Percentiles rank a stretch among this genome's conserved stretches.
These are phyloP conservation scores for Delphinus delphis DNA, from an alignment of 2,113 vertebrate species.

Conservation along the genomic window DNA sequence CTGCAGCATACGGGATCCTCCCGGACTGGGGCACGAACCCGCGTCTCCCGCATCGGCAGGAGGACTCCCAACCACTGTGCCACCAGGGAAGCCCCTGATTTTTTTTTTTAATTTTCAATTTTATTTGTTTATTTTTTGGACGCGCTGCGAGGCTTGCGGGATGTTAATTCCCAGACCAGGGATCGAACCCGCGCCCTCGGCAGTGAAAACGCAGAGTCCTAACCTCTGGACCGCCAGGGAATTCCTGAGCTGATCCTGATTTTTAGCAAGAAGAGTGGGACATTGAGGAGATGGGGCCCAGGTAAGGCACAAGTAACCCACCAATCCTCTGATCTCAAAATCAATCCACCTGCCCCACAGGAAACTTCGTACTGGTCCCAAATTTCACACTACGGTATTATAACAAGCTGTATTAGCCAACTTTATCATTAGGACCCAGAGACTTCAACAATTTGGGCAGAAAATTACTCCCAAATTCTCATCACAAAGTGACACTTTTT, in stretches of 20 bases:
- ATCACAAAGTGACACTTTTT: neutral
- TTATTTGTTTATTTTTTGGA: too few species aligned
- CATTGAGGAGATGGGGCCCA: neutral
- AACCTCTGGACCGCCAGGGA: too few species aligned
- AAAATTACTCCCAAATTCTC: neutral
- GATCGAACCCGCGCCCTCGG: too few species aligned
- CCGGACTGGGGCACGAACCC: too few species aligned
- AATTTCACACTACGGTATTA: neutral
- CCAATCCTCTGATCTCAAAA: neutral
- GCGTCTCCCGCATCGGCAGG: too few species aligned
- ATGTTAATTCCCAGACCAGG: too few species aligned
- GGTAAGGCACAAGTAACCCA: neutral
- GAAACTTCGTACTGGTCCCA: neutral
- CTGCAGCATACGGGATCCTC: too few species aligned
- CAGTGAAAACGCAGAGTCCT: too few species aligned
- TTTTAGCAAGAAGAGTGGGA: neutral
- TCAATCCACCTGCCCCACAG: neutral
- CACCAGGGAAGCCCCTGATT: too few species aligned
- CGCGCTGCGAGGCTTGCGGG: accelerated
- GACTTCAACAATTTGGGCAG: neutral
- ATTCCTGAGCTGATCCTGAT: neutral
- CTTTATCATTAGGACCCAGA: neutral
- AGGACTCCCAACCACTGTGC: too few species aligned
- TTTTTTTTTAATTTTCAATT: too few species aligned
- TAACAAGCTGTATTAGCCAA: neutral